phyloP scores from a whole-genome alignment of 1,140 invertebrate genomes.

The Macrotrachela quadricornifera region DNA sequence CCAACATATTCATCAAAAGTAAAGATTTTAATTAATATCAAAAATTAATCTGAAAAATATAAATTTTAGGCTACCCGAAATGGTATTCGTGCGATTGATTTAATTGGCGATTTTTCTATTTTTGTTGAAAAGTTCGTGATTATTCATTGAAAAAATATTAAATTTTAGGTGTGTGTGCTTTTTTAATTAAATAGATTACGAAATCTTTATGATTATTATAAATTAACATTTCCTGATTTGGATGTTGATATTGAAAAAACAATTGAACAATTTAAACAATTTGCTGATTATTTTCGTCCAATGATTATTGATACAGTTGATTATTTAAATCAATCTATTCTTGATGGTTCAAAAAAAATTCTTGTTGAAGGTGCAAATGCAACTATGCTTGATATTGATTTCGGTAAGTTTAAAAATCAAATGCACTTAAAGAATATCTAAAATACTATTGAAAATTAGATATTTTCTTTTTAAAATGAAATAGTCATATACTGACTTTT shows the following conservation, averaged over 20 bases:
- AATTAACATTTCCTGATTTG: not conserved
- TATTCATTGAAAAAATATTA: not conserved
- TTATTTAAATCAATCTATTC: constrained; percentile 54
- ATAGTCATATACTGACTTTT: too few relatives aligned
- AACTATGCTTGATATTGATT: constrained; percentile 88
- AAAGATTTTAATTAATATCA: not conserved
- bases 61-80: constrained; percentile 77
- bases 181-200: not conserved
- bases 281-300: constrained; percentile 56
- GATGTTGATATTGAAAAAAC: not conserved
- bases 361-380: constrained; percentile 89
- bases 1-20: constrained; percentile 60
- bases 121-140: constrained; percentile 56
- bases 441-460: too few relatives aligned
- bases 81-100: constrained; percentile 71
- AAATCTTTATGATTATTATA: not conserved
- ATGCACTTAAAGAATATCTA: not conserved
- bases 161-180: not conserved
- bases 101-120: constrained; percentile 64
- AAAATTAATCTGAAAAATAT: not conserved
- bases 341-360: constrained; percentile 24
- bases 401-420: constrained; percentile 40
- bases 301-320: constrained; percentile 72
- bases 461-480: too few relatives aligned
- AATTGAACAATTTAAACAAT: constrained; percentile 42